Evolutionary conservation across 2,113 vertebrate genomes (phyloP).

Genomic region (Eolophus roseicapilla): DNA sequence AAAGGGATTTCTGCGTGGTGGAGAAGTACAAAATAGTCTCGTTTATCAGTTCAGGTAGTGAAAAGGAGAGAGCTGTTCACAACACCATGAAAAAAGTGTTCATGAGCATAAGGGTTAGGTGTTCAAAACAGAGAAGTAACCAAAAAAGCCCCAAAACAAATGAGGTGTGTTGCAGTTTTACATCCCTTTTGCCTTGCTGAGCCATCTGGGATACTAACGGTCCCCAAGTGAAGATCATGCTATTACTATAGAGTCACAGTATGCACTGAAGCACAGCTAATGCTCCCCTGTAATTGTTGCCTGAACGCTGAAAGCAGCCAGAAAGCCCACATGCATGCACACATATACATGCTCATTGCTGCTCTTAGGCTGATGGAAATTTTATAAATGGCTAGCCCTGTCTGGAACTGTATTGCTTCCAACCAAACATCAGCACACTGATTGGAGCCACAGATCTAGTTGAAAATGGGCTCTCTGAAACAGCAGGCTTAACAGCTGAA

Average conservation of each 20-base stretch:
- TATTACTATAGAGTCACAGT: background rate
- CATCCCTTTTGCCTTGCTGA: background rate
- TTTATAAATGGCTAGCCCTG: slow-evolving; percentile 1
- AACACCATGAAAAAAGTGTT: background rate
- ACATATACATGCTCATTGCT: background rate
- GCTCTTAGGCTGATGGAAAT: background rate
- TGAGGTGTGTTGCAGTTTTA: background rate
- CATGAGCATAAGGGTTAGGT: background rate
- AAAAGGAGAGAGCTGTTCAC: background rate
- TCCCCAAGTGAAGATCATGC: background rate
- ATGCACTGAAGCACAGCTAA: slow-evolving; percentile 15
- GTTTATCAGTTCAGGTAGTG: background rate
- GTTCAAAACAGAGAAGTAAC: background rate
- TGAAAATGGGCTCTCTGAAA: slow-evolving; percentile 15
- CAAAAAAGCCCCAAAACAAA: background rate
- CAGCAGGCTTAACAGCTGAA: slow-evolving; percentile 53
- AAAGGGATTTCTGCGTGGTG: background rate
- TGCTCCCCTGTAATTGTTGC: background rate
- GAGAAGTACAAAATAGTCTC: background rate
- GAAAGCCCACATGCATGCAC: background rate
- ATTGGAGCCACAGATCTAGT: background rate
- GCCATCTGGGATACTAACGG: background rate
- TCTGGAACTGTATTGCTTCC: background rate
- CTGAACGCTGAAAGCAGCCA: slow-evolving; percentile 18
- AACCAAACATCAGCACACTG: background rate